These are phyloP conservation scores for Lepus townsendii DNA, from an alignment of 2,797 vertebrate species.

Conservation along the genomic window DNA sequence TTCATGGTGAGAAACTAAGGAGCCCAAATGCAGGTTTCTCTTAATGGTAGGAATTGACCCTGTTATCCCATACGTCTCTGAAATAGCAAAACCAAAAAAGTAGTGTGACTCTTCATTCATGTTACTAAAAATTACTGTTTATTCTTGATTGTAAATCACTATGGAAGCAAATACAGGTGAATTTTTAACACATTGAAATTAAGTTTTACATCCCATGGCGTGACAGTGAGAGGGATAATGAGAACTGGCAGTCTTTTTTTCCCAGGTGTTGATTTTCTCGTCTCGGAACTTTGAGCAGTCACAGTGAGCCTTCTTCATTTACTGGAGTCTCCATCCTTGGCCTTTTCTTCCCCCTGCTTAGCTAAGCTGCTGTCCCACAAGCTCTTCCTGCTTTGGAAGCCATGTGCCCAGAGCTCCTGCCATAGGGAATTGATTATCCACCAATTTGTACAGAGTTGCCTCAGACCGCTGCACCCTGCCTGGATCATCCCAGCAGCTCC, in stretches of 20 bases:
- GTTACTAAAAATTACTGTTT: background rate
- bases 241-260: conserved; percentile 1
- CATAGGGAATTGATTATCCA: no score
- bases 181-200: background rate
- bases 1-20: background rate
- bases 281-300: background rate
- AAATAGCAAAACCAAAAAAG: conserved; percentile 23
- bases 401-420: background rate
- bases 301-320: background rate
- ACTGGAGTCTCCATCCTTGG: background rate
- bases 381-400: background rate
- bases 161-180: background rate
- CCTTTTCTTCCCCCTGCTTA: no score
- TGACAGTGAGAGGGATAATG: background rate
- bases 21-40: background rate
- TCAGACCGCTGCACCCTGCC: background rate
- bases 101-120: background rate
- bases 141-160: conserved; percentile 14
- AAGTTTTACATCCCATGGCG: background rate
- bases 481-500: background rate
- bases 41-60: background rate
- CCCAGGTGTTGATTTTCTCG: background rate
- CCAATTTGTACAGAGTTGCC: fast-evolving
- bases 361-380: background rate
- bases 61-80: background rate